These are phyloP conservation scores for Drosophila demipolita DNA, from an alignment of 2,888 invertebrate genomes.

Conservation along the genomic window DNA sequence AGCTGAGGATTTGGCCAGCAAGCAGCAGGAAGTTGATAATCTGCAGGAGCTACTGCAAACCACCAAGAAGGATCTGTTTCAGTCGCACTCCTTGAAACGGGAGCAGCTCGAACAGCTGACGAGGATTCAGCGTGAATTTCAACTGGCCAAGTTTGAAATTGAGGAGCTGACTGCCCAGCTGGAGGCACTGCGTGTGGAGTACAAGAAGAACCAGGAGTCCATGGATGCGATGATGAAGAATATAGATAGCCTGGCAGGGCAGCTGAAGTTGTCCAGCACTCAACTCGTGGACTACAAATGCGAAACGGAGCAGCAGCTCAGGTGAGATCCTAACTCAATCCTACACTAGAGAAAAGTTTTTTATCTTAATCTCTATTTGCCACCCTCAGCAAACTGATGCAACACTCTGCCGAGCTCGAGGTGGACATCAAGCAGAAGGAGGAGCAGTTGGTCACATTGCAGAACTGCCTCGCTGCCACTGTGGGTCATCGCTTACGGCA, in stretches of 20 bases:
- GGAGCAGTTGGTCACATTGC: conserved; percentile 55
- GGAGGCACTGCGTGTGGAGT: conserved; percentile 68
- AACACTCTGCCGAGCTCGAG: conserved; percentile 44
- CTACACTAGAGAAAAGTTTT: no score
- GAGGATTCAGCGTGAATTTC: conserved; percentile 70
- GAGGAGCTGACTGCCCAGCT: conserved; percentile 49
- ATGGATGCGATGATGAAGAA: conserved; percentile 31
- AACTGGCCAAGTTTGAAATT: conserved; percentile 49
- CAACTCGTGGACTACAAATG: conserved; percentile 36
- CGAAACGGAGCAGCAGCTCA: conserved; percentile 10
- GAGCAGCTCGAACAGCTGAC: conserved; percentile 75
- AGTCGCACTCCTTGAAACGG: conserved; percentile 67
- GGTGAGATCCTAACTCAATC: conserved; percentile 18
- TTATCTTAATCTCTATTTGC: background rate
- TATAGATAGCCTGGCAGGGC: conserved; percentile 18
- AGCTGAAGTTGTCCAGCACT: conserved; percentile 20
- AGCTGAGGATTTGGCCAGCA: conserved; percentile 41
- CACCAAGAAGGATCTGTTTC: conserved; percentile 77
- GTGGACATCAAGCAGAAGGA: conserved; percentile 56
- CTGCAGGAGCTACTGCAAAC: conserved; percentile 67
- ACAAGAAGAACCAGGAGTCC: conserved; percentile 20
- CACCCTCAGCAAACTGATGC: conserved; percentile 53
- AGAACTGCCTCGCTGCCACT: conserved; percentile 71
- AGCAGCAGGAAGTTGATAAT: conserved; percentile 72
- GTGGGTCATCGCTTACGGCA: conserved; percentile 73